Base-by-base conservation (phyloP, 92 coral and sea anemone species). In the Palythoa grandis region DNA sequence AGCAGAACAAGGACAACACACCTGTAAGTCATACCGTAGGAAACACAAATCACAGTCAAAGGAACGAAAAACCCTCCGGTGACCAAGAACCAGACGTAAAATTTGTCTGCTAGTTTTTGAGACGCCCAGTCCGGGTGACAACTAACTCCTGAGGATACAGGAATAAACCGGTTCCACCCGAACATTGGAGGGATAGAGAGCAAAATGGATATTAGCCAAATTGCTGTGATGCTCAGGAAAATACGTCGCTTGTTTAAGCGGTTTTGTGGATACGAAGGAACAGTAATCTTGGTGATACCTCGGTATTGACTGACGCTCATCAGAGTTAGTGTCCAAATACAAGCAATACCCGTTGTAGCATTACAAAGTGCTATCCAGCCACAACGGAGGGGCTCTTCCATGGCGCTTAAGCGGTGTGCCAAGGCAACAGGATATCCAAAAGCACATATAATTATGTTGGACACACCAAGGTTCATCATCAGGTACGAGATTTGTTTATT, bases 81-180 rank as follows among this genome's bases (percentile, higher is more conserved):
- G 72, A 66, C 83, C 87, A 65, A n/a, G 48, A 69, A 69, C 74
- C 39, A 25, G 74, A 69, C 25, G 40, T 69, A 69, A 37, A 16
- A 6, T 69, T 29, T 69, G 47, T 68, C 91, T 10, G 53, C 13
- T 1, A 68, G 15, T 5, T 86, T 50, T 56, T 76, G 54, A 11
- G 86, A 86, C 20, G 78, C 23, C 93, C 93, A 91, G 83, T 91
- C 91, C 5, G 93, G 93, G 43, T 74, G 74, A 56, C 92, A 90
- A 35, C 92, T 87, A 4, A 87, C 17, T 70, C 54, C 79, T 22
- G 91, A 60, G 4, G 87, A 24, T 4, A 78, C 76, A 11, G 83
- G 85, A 22, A 90, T 91, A 48, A 68, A 86, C 35, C 85, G 17
- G 58, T 82, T 90, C 92, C 92, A 90, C 13, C 92, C 92, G 13